Percentiles rank a stretch among this genome's conserved stretches.
phyloP scores from a whole-genome alignment of 2,797 vertebrate genomes.

The Galagoides demidoff region DNA sequence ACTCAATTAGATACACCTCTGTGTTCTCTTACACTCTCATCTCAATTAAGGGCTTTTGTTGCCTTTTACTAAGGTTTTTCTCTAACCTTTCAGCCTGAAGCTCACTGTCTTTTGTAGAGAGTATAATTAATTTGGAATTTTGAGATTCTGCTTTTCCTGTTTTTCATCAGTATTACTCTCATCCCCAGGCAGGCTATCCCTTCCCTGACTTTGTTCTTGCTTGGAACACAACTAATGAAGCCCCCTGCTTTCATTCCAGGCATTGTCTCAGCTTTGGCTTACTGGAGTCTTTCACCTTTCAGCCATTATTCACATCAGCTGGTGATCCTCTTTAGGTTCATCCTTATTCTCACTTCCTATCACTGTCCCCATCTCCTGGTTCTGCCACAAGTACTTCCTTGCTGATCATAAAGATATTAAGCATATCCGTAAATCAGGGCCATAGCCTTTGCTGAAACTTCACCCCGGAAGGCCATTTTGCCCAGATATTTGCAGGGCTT shows the following conservation, averaged over 20 bases:
- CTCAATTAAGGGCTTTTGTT: not conserved
- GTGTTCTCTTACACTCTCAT: not conserved
- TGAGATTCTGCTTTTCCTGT: not conserved
- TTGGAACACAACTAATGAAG: not conserved
- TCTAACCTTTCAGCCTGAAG: constrained; percentile 18
- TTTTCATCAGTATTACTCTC: not conserved
- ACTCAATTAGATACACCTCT: not conserved
- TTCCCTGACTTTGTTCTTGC: constrained; percentile 6
- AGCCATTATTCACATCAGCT: not conserved
- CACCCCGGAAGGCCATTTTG: not conserved
- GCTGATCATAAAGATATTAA: constrained; percentile 35
- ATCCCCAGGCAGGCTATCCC: not conserved
- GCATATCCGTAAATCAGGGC: not conserved
- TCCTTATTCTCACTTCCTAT: not conserved
- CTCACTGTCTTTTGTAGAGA: constrained; percentile 22
- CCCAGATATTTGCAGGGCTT: not conserved
- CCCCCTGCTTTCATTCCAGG: not conserved
- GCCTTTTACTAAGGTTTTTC: not conserved
- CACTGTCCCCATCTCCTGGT: not conserved
- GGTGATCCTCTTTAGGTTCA: not conserved
- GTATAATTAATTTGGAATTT: constrained; percentile 7
- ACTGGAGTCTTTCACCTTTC: not conserved
- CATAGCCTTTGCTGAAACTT: not conserved
- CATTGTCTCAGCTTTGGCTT: not conserved
- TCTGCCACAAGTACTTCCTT: not conserved